Evolutionary conservation across 2,113 vertebrate species (phyloP), one percentile per base, ranked within the genome.

Genomic region (Aphyosemion australe): DNA sequence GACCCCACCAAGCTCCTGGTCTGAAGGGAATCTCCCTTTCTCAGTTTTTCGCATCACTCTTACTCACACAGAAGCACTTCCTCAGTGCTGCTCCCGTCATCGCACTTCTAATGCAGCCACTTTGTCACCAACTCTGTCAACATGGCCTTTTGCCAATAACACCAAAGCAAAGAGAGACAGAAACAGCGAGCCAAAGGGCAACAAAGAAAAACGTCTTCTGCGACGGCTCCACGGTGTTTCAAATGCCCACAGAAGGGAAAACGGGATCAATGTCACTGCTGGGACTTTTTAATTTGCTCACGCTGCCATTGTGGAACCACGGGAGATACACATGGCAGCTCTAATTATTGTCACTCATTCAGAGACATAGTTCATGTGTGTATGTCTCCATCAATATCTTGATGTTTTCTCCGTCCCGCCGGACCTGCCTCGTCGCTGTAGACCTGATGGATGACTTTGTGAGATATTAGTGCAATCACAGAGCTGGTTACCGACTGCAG

Each of bases 331-430:
- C 73, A 68, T 12, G 72, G 63, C 78, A 83, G 54, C 64, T 82
- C 65, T 82, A 84, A 86, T 87, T 78, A 83, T 70, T 67, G 59
- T 80, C 80, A 82, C 74, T 82, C 73, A 84, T 70, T 74, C 78
- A 76, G 69, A 72, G 37, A 39, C 43, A 46, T 43, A 69, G 77
- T 55, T 84, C 62, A 74, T 12, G 37, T 53, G 47, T 59, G 21
- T 47, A 73, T 41, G 61, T 54, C 61, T 76, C 57, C 52, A 72
- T 84, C 69, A 63, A n/a, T 66, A 72, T 62, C 62, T 65, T 45
- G 14, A 60, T 69, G 69, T 66, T 52, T 12, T 16, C 31, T 8
- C 48, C 5, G 9, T 69, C 69, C 50, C 10, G 0, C n/a, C 65
- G 79, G 74, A 73, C 56, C 64, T 18, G 56, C 52, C 64, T 65